These are phyloP conservation scores for Eudemis profundana DNA, from an alignment of 2,888 invertebrate species.

Conservation along the genomic window DNA sequence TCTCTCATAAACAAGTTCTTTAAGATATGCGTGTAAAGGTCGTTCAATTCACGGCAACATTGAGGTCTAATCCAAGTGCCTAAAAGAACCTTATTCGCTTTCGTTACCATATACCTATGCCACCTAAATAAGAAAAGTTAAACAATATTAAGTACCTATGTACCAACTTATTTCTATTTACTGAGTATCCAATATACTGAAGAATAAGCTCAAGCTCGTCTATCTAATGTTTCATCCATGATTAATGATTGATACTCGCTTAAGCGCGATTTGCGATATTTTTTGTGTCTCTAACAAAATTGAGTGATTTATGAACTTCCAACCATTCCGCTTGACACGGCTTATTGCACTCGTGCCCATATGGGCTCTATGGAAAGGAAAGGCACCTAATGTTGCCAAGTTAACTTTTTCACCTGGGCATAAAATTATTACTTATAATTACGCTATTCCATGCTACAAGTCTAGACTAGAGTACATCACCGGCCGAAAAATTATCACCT, in stretches of 20 bases:
- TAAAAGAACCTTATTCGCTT: too few species aligned
- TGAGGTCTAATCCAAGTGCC: too few species aligned
- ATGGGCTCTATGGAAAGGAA: not conserved
- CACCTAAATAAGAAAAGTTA: too few species aligned
- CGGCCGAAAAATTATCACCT: too few species aligned
- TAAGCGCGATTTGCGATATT: conserved; percentile 67
- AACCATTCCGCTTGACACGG: conserved; percentile 76
- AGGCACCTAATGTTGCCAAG: not conserved
- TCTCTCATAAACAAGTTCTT: too few species aligned
- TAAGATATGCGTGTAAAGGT: too few species aligned
- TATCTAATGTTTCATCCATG: conserved; percentile 54
- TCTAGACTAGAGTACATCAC: too few species aligned
- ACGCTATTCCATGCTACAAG: not conserved
- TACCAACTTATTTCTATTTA: too few species aligned
- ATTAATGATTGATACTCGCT: conserved; percentile 64
- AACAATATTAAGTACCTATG: not conserved
- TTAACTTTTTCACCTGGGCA: not conserved
- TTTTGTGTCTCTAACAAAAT: conserved; percentile 62
- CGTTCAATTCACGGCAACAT: too few species aligned
- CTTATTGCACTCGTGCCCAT: conserved; percentile 67
- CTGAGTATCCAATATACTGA: too few species aligned
- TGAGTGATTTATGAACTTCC: conserved; percentile 79
- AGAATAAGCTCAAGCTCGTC: conserved; percentile 44
- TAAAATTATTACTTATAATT: not conserved
- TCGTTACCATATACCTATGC: too few species aligned